These are phyloP conservation scores for Sandelia bainsii DNA, from an alignment of 2,797 vertebrate species.

Conservation along the genomic window DNA sequence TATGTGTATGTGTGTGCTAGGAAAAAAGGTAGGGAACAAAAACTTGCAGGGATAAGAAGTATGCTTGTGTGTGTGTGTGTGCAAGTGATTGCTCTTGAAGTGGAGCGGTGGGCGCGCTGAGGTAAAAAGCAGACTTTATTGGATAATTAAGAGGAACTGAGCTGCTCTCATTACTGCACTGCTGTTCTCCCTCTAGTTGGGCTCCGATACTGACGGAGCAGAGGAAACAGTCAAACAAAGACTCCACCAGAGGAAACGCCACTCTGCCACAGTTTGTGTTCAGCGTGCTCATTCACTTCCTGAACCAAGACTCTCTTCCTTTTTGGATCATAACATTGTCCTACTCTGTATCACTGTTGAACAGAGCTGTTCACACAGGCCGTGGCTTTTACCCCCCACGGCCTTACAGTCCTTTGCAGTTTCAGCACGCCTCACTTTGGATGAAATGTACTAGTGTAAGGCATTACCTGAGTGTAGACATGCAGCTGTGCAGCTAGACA, in stretches of 20 bases:
- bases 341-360: slow-evolving; percentile 45
- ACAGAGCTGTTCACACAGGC: slow-evolving; percentile 55
- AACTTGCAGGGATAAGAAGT: neutral
- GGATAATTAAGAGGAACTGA: slow-evolving; percentile 72
- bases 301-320: slow-evolving; percentile 45
- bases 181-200: slow-evolving; percentile 28
- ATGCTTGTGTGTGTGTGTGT: slow-evolving; percentile 4
- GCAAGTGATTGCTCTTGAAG: slow-evolving; percentile 38
- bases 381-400: slow-evolving; percentile 12
- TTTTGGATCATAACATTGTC: slow-evolving; percentile 44
- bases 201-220: slow-evolving; percentile 44
- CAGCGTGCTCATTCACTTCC: slow-evolving; percentile 41
- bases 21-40: slow-evolving; percentile 5
- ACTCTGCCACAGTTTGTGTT: slow-evolving; percentile 25
- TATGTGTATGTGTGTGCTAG: slow-evolving; percentile 13
- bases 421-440: slow-evolving; percentile 35
- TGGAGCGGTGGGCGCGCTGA: slow-evolving; percentile 60
- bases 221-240: slow-evolving; percentile 43
- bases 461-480: slow-evolving; percentile 3
- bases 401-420: slow-evolving; percentile 35
- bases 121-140: slow-evolving; percentile 69
- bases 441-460: slow-evolving; percentile 3
- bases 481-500: slow-evolving; percentile 21
- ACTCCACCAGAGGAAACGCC: slow-evolving; percentile 40
- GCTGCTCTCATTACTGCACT: slow-evolving; percentile 53